These are phyloP conservation scores for Nothocercus julius DNA, from an alignment of 2,113 vertebrate genomes.

Conservation along the genomic window DNA sequence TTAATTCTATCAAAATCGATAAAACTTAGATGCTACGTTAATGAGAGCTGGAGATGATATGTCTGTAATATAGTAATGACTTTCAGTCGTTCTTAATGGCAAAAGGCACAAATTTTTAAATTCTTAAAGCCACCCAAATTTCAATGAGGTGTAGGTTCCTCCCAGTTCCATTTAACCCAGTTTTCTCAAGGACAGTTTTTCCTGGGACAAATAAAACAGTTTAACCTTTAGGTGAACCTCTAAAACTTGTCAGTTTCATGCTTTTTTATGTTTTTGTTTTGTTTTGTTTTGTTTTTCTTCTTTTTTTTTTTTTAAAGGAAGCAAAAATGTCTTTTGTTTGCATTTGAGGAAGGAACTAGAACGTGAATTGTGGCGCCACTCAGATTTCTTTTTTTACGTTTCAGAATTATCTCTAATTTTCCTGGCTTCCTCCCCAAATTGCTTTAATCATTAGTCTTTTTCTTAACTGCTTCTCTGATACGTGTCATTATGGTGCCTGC, in stretches of 20 bases:
- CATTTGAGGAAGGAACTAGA: neutral
- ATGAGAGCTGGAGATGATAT: neutral
- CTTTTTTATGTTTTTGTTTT: neutral
- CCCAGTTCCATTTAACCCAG: neutral
- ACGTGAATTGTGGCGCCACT: neutral
- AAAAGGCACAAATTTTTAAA: neutral
- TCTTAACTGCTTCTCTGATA: slow-evolving; percentile 15
- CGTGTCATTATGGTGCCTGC: neutral
- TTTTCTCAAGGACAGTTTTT: neutral
- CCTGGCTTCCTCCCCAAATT: slow-evolving; percentile 20
- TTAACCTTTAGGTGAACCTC: neutral
- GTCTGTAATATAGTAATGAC: neutral
- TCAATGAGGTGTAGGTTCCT: neutral
- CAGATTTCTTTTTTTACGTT: neutral
- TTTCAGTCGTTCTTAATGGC: neutral
- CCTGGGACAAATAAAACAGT: neutral
- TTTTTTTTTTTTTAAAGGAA: neutral
- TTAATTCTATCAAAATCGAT: neutral
- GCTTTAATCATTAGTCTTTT: slow-evolving; percentile 42
- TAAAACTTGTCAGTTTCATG: neutral
- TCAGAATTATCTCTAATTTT: slow-evolving; percentile 42
- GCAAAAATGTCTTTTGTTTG: neutral
- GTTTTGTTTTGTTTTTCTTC: neutral
- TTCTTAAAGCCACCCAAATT: neutral
- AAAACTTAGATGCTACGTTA: neutral